Base-by-base conservation (phyloP, 2,888 invertebrate species). In the Eremobia ochroleuca region DNA sequence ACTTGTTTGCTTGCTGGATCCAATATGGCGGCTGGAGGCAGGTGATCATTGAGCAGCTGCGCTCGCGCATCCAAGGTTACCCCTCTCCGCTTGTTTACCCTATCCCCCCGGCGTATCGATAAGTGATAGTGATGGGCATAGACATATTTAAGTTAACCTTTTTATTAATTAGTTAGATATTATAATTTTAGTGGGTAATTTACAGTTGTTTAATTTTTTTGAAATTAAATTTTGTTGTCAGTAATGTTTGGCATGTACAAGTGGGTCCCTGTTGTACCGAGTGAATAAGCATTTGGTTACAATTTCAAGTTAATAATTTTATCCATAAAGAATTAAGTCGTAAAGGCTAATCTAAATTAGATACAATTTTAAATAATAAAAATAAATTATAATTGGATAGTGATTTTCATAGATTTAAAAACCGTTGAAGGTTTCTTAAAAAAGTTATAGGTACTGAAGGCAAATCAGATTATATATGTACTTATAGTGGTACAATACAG, bases 31-130 rank as follows among this genome's bases (percentile, higher is more conserved):
- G 71, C 81, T 74, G 90, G 90, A 88, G 94, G 96, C 95, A 95
- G 96, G 96, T 96, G 96, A 95, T 92, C 94, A 91, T 77, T 77
- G 89, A 75, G 95, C 96, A 95, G 96, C 96, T 95, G 96, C 95
- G 91, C 84, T 65, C 80, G 88, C 92, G 90, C 93, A 90, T 91
- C 93, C 95, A 96, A 95, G 96, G 95, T 95, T 95, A 91, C 93
- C 92, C 91, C 94, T 91, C 93, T 94, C 93, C 92, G 90, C 93
- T 86, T 91, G 90, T 91, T 92, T 91, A 90, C 91, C 88, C 88
- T 88, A 81, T 88, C 83, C 88, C 92, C 90, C 90, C 89, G 89
- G 86, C 87, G 87, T 90, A 91, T 91, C 91, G 90, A 92, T 92
- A 91, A 91, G 87, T 88, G 87, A 88, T 95, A 95, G 95, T 93